Percentiles rank a stretch among this genome's conserved stretches.
phyloP scores from a whole-genome alignment of 1,140 invertebrate species.

The Lepidurus arcticus region DNA sequence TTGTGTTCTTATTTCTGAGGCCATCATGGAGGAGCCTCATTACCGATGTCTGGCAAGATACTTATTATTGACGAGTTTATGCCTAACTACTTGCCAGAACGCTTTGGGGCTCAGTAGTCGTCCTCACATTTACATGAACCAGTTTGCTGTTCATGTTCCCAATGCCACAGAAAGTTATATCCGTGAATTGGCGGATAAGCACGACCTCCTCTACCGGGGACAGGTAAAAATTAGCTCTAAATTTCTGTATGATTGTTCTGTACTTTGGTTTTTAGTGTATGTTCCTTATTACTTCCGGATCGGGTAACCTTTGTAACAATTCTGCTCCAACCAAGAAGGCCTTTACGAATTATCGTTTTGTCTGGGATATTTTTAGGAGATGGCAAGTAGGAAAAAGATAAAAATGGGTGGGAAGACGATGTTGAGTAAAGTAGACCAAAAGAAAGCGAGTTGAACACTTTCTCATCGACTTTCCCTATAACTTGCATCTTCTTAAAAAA shows the following conservation, averaged over 20 bases:
- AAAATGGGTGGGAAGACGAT: background rate
- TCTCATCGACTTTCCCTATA: constrained; percentile 30
- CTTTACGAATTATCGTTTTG: background rate
- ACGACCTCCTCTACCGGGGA: constrained; percentile 59
- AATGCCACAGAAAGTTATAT: constrained; percentile 50
- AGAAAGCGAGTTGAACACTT: too few species aligned
- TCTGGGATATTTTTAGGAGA: background rate
- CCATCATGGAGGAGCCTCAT: background rate
- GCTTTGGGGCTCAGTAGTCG: background rate
- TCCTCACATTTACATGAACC: constrained; percentile 59
- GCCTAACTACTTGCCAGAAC: background rate
- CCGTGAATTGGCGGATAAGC: constrained; percentile 52
- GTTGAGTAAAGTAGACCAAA: too few species aligned
- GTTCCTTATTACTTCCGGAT: background rate
- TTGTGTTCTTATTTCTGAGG: background rate
- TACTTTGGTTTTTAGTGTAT: background rate
- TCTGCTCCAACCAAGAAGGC: background rate
- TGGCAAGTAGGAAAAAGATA: background rate
- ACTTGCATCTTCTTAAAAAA: constrained; percentile 9
- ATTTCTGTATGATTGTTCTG: background rate
- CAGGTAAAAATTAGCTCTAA: constrained; percentile 46
- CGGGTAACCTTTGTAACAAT: constrained; percentile 12
- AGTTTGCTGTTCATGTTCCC: constrained; percentile 71
- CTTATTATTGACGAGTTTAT: constrained; percentile 1
- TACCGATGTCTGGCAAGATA: background rate